Percentiles rank a stretch among this genome's conserved stretches.
Conservation (phyloP, 2,113 vertebrate species). For the Lophochroa leadbeateri region DNA sequence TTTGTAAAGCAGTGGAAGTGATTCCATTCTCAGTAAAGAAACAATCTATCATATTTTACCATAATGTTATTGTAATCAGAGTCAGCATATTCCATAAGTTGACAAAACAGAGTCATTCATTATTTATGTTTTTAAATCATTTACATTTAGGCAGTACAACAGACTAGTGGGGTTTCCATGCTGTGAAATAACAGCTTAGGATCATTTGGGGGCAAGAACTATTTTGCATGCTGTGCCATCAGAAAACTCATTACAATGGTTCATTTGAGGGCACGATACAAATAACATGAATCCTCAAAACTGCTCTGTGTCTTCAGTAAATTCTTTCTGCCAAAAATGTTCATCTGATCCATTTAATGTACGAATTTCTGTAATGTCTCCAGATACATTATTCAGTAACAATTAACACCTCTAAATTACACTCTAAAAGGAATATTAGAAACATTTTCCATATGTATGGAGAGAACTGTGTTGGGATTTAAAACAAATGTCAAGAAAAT, state of each 20-base stretch:
- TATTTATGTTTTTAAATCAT: conserved; percentile 21
- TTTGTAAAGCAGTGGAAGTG: neutral
- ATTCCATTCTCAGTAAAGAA: neutral
- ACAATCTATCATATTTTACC: neutral
- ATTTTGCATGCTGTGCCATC: neutral
- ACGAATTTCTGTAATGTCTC: neutral
- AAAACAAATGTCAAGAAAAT: conserved; percentile 28
- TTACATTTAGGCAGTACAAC: conserved; percentile 7
- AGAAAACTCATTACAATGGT: neutral
- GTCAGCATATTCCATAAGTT: neutral
- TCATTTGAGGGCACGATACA: neutral
- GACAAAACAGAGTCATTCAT: conserved; percentile 2
- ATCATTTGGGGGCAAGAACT: neutral
- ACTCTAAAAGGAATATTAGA: neutral
- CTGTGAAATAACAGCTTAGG: neutral
- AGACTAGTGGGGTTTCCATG: neutral
- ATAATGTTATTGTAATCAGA: neutral
- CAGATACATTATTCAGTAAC: neutral
- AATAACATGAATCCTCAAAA: neutral
- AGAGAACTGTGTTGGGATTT: neutral
- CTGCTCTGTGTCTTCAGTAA: neutral
- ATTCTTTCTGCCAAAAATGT: neutral
- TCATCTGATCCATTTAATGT: neutral
- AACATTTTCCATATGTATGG: neutral
- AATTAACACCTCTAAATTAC: neutral